Evolutionary conservation across 92 coral and sea anemone species (phyloP).

Genomic region (Heteractis magnifica): DNA sequence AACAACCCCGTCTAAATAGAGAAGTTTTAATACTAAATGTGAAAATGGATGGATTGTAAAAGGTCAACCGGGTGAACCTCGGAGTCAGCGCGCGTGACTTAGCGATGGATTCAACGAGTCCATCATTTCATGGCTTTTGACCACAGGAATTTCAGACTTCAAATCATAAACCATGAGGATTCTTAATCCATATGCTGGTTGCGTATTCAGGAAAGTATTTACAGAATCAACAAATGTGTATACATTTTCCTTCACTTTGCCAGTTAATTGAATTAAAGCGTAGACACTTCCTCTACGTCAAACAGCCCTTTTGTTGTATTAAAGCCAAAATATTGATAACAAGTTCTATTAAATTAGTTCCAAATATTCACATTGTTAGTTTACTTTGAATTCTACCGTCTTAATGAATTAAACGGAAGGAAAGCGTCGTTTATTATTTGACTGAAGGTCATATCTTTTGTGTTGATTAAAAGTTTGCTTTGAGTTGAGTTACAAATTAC

Average conservation of each 20-base stretch:
- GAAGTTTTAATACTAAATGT: neutral
- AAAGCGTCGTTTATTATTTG: neutral
- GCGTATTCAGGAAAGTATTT: neutral
- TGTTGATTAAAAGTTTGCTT: neutral
- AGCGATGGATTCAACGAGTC: neutral
- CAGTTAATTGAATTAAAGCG: neutral
- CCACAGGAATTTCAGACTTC: conserved; percentile 1
- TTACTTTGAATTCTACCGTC: neutral
- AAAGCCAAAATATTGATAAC: neutral
- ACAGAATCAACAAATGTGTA: conserved; percentile 4
- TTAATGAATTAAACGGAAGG: neutral
- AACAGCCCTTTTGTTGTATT: neutral
- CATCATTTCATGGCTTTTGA: conserved; percentile 8
- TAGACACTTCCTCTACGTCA: conserved; percentile 6
- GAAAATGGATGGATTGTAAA: conserved; percentile 1
- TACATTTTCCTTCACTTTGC: neutral
- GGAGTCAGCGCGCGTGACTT: conserved; percentile 2
- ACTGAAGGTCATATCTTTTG: neutral
- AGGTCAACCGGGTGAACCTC: conserved; percentile 5
- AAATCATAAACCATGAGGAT: neutral
- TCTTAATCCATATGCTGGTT: neutral
- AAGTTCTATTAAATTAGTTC: neutral
- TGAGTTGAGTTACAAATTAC: neutral
- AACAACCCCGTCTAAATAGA: neutral
- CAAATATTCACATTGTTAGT: neutral